These are phyloP conservation scores for Pollenia amentaria DNA, from an alignment of 2,888 invertebrate species.

Conservation along the genomic window DNA sequence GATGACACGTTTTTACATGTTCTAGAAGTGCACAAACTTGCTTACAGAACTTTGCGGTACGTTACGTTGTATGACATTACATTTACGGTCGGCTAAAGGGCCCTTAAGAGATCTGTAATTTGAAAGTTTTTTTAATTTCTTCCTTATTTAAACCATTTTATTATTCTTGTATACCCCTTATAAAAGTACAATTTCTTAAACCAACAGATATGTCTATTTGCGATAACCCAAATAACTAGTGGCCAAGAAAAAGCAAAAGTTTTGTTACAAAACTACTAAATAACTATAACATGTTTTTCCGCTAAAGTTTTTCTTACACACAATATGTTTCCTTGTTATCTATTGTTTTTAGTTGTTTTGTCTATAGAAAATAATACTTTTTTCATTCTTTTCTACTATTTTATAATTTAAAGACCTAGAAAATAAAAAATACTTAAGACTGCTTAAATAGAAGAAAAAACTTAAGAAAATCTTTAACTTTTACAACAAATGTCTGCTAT, in stretches of 20 bases:
- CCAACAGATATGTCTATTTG: too few relatives aligned
- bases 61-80: too few relatives aligned
- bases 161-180: background rate
- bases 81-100: too few relatives aligned
- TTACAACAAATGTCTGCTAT: constrained; percentile 18
- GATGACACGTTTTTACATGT: too few relatives aligned
- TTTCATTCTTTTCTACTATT: background rate
- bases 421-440: constrained; percentile 22
- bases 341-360: constrained; percentile 52
- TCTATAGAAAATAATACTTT: background rate
- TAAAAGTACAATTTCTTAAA: background rate
- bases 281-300: constrained; percentile 34
- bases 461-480: background rate
- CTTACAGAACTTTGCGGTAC: too few relatives aligned
- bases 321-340: constrained; percentile 40
- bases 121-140: too few relatives aligned
- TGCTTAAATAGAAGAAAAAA: constrained; percentile 23
- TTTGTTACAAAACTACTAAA: constrained; percentile 37
- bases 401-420: too few relatives aligned
- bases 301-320: constrained; percentile 28
- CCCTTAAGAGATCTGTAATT: too few relatives aligned
- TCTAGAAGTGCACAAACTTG: too few relatives aligned
- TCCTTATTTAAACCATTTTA: background rate
- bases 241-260: constrained; percentile 32
- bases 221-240: constrained; percentile 42